A percentile compares a stretch with the other conserved stretches of the same genome.
Conservation (phyloP, 2,113 vertebrate species). For the Gallinago paraguaiae region DNA sequence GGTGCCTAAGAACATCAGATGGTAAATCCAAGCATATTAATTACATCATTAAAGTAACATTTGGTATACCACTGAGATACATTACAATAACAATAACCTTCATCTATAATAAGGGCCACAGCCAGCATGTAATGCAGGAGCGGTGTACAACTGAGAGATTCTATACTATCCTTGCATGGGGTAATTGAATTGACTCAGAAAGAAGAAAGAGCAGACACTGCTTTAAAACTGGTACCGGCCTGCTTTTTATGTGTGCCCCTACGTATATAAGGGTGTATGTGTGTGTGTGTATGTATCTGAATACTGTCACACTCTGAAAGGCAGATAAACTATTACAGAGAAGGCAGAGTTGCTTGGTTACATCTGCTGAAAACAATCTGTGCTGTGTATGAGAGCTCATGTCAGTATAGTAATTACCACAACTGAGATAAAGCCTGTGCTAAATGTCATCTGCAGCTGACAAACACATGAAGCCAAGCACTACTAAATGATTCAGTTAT, state of each 20-base stretch:
- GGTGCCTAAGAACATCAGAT: slow-evolving; percentile 67
- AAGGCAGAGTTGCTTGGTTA: slow-evolving; percentile 67
- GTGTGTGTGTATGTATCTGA: background rate
- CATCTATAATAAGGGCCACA: slow-evolving; percentile 63
- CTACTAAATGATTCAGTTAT: slow-evolving; percentile 67
- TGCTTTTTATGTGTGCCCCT: background rate
- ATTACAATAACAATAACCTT: slow-evolving; percentile 73
- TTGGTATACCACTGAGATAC: slow-evolving; percentile 65
- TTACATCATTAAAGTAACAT: slow-evolving; percentile 74
- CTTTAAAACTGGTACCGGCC: slow-evolving; percentile 29
- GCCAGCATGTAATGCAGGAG: slow-evolving; percentile 12
- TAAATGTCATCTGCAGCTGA: slow-evolving; percentile 77
- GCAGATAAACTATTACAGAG: slow-evolving; percentile 49
- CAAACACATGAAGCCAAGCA: slow-evolving; percentile 64
- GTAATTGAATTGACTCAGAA: slow-evolving; percentile 52
- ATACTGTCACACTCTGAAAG: slow-evolving; percentile 34
- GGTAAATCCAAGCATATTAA: slow-evolving; percentile 74
- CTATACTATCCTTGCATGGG: background rate
- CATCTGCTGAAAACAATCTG: slow-evolving; percentile 73
- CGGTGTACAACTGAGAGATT: slow-evolving; percentile 28
- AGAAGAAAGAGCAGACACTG: slow-evolving; percentile 13
- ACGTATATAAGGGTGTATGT: background rate
- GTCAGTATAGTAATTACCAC: slow-evolving; percentile 74
- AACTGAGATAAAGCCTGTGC: slow-evolving; percentile 73
- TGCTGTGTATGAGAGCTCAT: slow-evolving; percentile 60